Conservation (phyloP, 2,888 invertebrate genomes). For the Eugnorisma glareosa region DNA sequence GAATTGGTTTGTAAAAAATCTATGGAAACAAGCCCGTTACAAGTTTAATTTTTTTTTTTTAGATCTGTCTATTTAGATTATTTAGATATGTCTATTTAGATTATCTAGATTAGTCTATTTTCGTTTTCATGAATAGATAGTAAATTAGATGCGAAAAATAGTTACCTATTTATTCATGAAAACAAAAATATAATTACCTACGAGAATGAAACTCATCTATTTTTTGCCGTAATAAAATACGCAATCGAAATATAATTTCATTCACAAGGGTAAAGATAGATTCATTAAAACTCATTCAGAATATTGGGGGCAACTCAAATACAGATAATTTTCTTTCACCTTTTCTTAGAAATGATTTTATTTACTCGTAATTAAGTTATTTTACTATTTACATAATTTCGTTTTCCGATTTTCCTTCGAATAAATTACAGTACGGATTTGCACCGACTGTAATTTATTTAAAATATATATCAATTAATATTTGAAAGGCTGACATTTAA, state of each 20-base stretch:
- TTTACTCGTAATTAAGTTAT: slow-evolving; percentile 16
- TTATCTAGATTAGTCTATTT: no score
- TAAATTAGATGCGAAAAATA: no score
- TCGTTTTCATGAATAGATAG: no score
- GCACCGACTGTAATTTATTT: background rate
- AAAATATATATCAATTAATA: background rate
- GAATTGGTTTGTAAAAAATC: background rate
- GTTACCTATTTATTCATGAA: background rate
- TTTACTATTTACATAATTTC: background rate
- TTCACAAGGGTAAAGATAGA: slow-evolving; percentile 43
- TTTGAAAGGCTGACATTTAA: background rate
- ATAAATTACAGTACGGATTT: background rate
- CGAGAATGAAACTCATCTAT: slow-evolving; percentile 11
- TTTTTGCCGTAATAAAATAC: slow-evolving; percentile 52
- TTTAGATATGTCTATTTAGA: no score
- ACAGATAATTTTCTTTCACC: slow-evolving; percentile 47
- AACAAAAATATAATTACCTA: background rate
- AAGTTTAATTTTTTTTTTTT: no score
- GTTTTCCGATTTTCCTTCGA: background rate
- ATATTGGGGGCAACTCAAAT: slow-evolving; percentile 53
- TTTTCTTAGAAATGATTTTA: slow-evolving; percentile 15
- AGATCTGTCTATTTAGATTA: no score
- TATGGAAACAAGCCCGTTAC: background rate
- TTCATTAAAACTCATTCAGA: slow-evolving; percentile 73
- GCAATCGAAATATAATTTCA: slow-evolving; percentile 66